Conservation (phyloP, 2,888 invertebrate genomes). For the Eupithecia centaureata region DNA sequence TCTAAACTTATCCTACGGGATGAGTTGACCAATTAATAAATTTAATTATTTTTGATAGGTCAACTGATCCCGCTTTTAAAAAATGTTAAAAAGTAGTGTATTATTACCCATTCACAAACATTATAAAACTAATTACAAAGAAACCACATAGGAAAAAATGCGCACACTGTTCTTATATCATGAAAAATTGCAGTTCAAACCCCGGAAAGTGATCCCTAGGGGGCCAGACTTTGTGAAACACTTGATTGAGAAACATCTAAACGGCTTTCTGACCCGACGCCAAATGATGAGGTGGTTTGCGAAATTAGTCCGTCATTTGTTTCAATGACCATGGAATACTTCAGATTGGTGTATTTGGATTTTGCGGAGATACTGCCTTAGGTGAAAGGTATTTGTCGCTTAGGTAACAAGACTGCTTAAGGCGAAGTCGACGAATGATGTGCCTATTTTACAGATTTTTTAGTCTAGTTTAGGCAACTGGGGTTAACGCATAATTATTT, state of each 20-base stretch:
- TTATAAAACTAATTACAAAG: neutral
- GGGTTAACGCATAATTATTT: too few relatives aligned
- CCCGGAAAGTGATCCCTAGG: neutral
- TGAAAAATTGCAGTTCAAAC: neutral
- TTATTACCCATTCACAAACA: neutral
- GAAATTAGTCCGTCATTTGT: neutral
- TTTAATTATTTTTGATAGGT: too few relatives aligned
- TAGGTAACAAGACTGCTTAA: too few relatives aligned
- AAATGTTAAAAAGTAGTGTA: too few relatives aligned
- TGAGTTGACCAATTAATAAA: too few relatives aligned
- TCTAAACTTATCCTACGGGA: too few relatives aligned
- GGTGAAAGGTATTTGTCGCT: too few relatives aligned
- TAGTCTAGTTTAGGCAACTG: too few relatives aligned
- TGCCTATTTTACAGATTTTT: too few relatives aligned
- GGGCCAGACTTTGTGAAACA: neutral
- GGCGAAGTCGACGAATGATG: too few relatives aligned
- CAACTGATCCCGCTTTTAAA: too few relatives aligned
- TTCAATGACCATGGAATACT: neutral
- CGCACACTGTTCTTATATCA: neutral
- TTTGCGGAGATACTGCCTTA: neutral
- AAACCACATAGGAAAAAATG: neutral
- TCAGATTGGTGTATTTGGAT: neutral
- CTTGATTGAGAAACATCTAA: neutral
- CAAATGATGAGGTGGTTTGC: neutral
- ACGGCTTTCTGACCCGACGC: neutral